Evolutionary conservation across 1,140 invertebrate species (phyloP), one percentile per base, ranked within the genome.

Genomic region (Cyrtorhinus lividipennis): DNA sequence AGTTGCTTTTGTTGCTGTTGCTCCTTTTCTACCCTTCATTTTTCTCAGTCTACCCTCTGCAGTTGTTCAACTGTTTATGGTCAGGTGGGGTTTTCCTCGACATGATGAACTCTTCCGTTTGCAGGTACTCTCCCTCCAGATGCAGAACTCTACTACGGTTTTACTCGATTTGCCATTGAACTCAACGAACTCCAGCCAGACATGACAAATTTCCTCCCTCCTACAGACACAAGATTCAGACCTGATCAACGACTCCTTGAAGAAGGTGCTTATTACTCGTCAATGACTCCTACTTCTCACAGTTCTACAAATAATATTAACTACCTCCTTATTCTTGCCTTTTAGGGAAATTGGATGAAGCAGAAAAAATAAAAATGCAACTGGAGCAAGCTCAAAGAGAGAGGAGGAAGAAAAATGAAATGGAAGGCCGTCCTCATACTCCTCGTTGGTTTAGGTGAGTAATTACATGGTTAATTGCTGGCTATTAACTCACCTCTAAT

Each of bases 151-250:
- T 91, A 90, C 73, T 92, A 91, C 73, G 88, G 88, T 1, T 91
- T 92, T 74, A 88, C 87, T 3, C 73, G 84, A 61, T 90, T 91
- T 77, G 88, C 89, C 2, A 87, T 90, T 71, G 87, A 91, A 73
- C 75, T 92, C 22, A 91, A 92, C 74, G 88, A 92, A 72, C 68
- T 89, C 23, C 81, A 84, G 66, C 77, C 79, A 2, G 82, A 86
- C 63, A 71, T 79, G 67, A 72, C 76, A 1, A 78, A 83, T 23
- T 66, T 79, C 59, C 72, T 90, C 64, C 87, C 88, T 1, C 78
- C 78, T 46, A 90, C 87, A 8, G 88, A 92, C 72, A 87, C 86
- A 0, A 73, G 87, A 57, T 83, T 78, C 46, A 72, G 77, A 71
- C 75, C 66, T 46, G 68, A 71, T 66, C 70, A 71, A 61, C 70